Evolutionary conservation across 2,113 vertebrate species (phyloP), one percentile per base, ranked within the genome.

Genomic region (Ptilonorhynchus violaceus): DNA sequence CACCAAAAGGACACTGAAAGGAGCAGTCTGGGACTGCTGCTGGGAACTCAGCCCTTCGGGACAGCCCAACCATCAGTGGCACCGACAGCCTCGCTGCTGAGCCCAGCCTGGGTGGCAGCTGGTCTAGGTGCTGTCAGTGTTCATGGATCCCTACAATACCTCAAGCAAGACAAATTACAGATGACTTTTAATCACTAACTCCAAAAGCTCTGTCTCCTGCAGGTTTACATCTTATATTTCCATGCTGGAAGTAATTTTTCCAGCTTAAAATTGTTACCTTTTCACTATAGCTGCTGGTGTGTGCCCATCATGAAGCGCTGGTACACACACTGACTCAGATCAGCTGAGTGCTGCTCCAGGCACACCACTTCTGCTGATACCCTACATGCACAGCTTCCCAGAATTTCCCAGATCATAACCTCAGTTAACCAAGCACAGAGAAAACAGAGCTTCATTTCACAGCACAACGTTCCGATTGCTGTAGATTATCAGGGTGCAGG

Each of bases 21-120:
- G 30, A 60, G 37, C 20, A 39, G 11, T 6, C 27, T 7, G 39
- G 39, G 47, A 20, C n/a, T 66, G 60, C 24, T 52, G 55, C 60
- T 2, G 6, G 11, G 52, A 10, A 28, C 4, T 10, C 28, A 37
- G 60, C 17, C 5, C 23, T 31, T 5, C 11, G 25, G 28, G n/a
- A 53, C 30, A 75, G 81, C 52, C 21, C 42, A 25, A 42, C n/a
- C 24, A 2, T 30, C 31, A 25, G 21, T 9, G 5, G 35, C 66
- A 72, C 9, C 3, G 0, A 52, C 46, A 70, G 11, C 41, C 31
- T 53, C 49, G 27, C n/a, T 28, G 33, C 31, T 0, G 0, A 64
- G 53, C 22, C 18, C 59, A 19, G 55, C 10, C 42, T 6, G 15
- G 42, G 37, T 39, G 31, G 44, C 70, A 80, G 41, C 49, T 30